Percentiles rank a stretch among this genome's conserved stretches.
Evolutionary conservation across 1,140 invertebrate species (phyloP).

Genomic region (Battus philenor): DNA sequence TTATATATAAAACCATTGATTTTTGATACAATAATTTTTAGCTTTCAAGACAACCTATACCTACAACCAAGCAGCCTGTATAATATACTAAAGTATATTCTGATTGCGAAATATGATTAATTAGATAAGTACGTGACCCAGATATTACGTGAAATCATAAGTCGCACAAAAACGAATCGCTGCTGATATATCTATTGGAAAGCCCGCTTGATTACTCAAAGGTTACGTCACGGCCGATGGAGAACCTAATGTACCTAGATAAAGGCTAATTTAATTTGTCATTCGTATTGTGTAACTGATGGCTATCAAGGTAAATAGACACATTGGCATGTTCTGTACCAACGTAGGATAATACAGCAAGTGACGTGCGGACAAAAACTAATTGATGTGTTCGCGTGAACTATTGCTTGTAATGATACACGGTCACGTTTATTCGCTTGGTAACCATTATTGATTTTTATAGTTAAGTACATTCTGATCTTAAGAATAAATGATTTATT

Average conservation of each 20-base stretch:
- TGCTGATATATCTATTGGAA: slow-evolving; percentile 17
- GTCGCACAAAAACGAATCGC: slow-evolving; percentile 14
- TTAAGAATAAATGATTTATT: no score
- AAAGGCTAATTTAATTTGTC: slow-evolving; percentile 26
- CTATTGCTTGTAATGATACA: background rate
- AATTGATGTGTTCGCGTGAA: slow-evolving; percentile 9
- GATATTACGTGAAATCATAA: slow-evolving; percentile 20
- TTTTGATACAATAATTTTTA: no score
- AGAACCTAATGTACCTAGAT: slow-evolving; percentile 13
- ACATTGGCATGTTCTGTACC: slow-evolving; percentile 7
- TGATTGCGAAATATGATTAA: slow-evolving; percentile 20
- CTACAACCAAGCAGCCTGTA: no score
- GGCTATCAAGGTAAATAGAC: slow-evolving; percentile 18
- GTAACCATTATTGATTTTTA: no score
- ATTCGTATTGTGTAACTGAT: slow-evolving; percentile 17
- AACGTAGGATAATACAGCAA: background rate
- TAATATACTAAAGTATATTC: no score
- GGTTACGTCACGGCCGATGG: slow-evolving; percentile 18
- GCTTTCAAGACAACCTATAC: no score
- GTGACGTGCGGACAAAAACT: slow-evolving; percentile 14
- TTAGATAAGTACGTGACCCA: slow-evolving; percentile 23
- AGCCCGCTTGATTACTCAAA: slow-evolving; percentile 17
- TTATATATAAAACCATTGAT: no score
- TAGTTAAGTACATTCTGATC: no score
- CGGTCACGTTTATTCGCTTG: background rate